Evolutionary conservation across 1,140 invertebrate genomes (phyloP), one percentile per base, ranked within the genome.

Genomic region (Drosophila funebris): DNA sequence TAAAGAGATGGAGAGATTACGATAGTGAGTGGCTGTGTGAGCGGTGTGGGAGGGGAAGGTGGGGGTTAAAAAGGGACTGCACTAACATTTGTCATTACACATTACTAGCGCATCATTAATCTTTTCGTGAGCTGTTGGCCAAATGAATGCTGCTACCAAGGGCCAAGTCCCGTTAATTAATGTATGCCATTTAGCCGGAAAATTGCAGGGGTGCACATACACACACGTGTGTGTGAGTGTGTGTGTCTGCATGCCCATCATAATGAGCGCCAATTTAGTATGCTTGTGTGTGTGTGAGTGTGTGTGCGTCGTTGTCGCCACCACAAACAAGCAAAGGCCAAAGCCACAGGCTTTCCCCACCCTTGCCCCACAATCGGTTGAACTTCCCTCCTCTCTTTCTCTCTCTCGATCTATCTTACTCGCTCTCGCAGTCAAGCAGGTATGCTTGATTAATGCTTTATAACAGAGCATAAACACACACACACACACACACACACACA

Each of bases 11-110:
- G 43, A 3, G 54, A 22, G 43, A 5, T 37, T 7, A 27, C 24
- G 44, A 4, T 13, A 0, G 14, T 20, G 11, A 2, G 39, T 18
- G 27, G 13, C 39, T 16, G 29, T 13, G 4, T 2, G 27, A 48
- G 18, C 8, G 37, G n/a, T 22, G 24, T 13, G 46, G n/a, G 37
- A n/a, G 39, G 1, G 37, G 18, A 3, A 46, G 24, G 13, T 16
- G 18, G 24, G 8, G 56, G 18, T 3, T 24, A 24, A 20, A 24
- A 56, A 52, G 44, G 24, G 64, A 52, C 54, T 62, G 72, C 73
- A 88, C 83, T 89, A 88, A 88, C 83, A 88, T 88, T 88, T 88
- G 83, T 88, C 83, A 88, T 88, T 88, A 88, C 84, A 88, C 83
- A 88, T 88, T 88, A 88, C 88, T 88, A 88, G 83, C 83, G 78